Evolutionary conservation across 2,797 vertebrate genomes (phyloP).

Genomic region (Oceanodroma leucorhoa): DNA sequence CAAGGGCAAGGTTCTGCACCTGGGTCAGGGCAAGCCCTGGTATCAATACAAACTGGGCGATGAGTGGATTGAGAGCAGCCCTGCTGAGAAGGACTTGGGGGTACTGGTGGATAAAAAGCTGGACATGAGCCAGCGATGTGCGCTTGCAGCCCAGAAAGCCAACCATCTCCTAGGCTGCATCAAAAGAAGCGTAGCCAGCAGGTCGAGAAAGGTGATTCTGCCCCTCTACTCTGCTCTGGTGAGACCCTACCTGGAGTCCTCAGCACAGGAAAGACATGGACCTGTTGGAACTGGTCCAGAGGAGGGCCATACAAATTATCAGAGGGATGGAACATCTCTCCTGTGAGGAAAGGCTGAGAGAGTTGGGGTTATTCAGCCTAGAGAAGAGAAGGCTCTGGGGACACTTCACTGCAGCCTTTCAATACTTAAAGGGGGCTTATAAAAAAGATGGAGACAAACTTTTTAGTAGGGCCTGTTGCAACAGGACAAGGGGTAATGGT

Average conservation of each 20-base stretch:
- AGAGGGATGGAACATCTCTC: not conserved
- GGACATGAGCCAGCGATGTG: not conserved
- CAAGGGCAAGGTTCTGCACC: not conserved
- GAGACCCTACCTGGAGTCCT: no score
- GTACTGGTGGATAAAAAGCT: not conserved
- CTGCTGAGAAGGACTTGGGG: not conserved
- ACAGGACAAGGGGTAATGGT: not conserved
- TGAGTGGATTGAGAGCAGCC: not conserved
- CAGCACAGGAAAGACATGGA: not conserved
- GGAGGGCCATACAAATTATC: not conserved
- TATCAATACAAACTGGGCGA: not conserved
- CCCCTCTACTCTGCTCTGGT: not conserved
- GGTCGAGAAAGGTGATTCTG: not conserved
- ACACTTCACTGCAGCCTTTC: not conserved
- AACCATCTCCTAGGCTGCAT: not conserved
- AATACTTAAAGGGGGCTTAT: not conserved
- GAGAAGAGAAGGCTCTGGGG: not conserved
- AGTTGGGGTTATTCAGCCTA: not conserved
- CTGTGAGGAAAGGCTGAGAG: not conserved
- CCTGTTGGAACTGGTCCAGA: not conserved
- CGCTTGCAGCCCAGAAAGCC: not conserved
- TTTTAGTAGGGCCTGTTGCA: not conserved
- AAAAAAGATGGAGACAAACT: not conserved
- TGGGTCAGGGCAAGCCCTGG: fast-evolving
- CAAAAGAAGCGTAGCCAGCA: not conserved